Evolutionary conservation across 2,113 vertebrate genomes (phyloP), one percentile per base, ranked within the genome.

Genomic region (Passer montanus): DNA sequence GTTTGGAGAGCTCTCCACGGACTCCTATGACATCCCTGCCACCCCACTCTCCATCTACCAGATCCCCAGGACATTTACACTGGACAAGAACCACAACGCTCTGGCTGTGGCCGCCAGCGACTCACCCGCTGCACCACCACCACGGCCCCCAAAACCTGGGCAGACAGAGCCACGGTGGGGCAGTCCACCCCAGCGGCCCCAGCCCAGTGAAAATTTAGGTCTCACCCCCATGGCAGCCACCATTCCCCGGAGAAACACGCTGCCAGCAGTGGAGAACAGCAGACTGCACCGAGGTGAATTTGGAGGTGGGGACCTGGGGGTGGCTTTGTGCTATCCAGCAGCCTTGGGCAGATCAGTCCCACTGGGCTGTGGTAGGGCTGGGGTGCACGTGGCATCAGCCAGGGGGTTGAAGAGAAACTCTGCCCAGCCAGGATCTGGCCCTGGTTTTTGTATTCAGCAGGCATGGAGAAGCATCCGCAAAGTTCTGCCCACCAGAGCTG

Each of bases 31-130:
- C 30, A 93, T 98, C 50, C 99, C 99, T 1, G 97, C 98, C 33
- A 97, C 99, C 15, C 99, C 99, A 0, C 97, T 98, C 39, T 99
- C 99, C 5, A 90, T 99, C 97, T 99, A 99, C 97, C 99, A 99
- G 98, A 99, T 98, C 89, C 99, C 99, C 21, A 98, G 99, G 96
- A 98, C 99, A 35, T 98, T 98, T 97, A 98, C 98, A 5, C 98
- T 99, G 94, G 99, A 99, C 97, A 99, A 99, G 97, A 99, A 99
- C 96, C 99, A 99, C 98, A 99, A 99, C 0, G 95, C 99, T 74
- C 97, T 99, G 98, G 97, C 98, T 0, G 96, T 98, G 47, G 96
- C 98, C 0, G 95, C 98, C 87, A 98, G 98, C 2, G 99, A 99
- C 74, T 98, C 98, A 0, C 97, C 98, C 0, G 52, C 97, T 2